phyloP scores from a whole-genome alignment of 2,888 invertebrate species.

The Candidula unifasciata region DNA sequence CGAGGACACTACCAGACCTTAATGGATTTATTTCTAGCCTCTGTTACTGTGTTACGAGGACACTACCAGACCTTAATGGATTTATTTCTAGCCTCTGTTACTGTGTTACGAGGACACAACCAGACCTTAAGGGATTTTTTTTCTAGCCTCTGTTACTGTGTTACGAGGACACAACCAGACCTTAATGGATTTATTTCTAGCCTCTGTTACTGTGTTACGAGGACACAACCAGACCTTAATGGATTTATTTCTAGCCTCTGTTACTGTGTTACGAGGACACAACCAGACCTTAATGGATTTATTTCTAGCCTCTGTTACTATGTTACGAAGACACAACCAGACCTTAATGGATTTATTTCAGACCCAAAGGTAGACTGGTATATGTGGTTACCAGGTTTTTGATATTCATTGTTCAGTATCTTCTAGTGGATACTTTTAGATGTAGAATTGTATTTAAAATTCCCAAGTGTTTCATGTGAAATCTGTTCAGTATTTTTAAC shows the following conservation, averaged over 20 bases:
- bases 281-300: neutral
- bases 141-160: conserved; percentile 26
- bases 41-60: conserved; percentile 29
- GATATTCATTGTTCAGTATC: neutral
- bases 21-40: neutral
- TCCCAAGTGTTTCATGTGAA: too few species aligned
- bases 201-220: conserved; percentile 20
- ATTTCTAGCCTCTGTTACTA: conserved; percentile 21
- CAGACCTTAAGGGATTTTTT: neutral
- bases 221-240: neutral
- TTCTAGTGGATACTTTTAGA: too few species aligned
- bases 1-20: neutral
- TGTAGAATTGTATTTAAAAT: too few species aligned
- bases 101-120: conserved; percentile 18
- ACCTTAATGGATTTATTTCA: neutral
- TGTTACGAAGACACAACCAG: conserved; percentile 12
- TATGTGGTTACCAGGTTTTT: neutral
- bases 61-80: neutral
- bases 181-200: neutral
- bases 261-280: too few species aligned
- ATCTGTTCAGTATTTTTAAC: too few species aligned
- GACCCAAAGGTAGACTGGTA: conserved; percentile 16
- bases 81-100: conserved; percentile 10
- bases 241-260: neutral
- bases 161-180: conserved; percentile 12